Evolutionary conservation across 2,888 invertebrate species (phyloP), one percentile per base, ranked within the genome.

Genomic region (Sipunculus nudus): DNA sequence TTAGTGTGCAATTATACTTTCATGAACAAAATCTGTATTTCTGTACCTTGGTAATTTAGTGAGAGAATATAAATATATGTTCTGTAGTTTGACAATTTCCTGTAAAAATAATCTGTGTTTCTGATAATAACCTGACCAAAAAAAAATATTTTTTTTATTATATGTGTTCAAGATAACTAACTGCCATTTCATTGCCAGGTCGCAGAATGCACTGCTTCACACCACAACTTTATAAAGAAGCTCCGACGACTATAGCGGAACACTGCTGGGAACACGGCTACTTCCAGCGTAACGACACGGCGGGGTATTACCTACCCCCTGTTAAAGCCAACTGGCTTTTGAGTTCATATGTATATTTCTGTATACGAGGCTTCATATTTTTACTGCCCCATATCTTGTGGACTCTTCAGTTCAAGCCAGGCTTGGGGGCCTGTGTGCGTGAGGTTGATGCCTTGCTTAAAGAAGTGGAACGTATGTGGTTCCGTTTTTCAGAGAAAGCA

Each of bases 251-350:
- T 10, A 47, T 47, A 6, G 47, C 23, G 25, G 23, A 21, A 28
- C 28, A 47, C 19, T 47, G 47, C 47, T 47, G 47, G 47, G 25
- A 47, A 13, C 47, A 47, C 47, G 47, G 47, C 10, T 8, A 10
- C 8, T 19, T 47, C 10, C 21, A 10, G 25, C 5, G 26, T 10
- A 26, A 47, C 47, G 28, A 8, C 10, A 26, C 25, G 8, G 10
- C 25, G 8, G 10, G 10, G 25, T 10, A 8, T 21, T 43, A 16
- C 43, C n/a, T n/a, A n/a, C 28, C 25, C 10, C 23, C 19, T 6
- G 10, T 47, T 28, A 8, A 8, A 28, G 26, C 6, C 10, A 26
- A 10, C 10, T 47, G 47, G 47, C 28, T 47, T 10, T 21, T 25
- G 10, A 23, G 28, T 23, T 23, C 28, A 8, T 47, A 47, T 21